These are phyloP conservation scores for Atractosteus spatula DNA, from an alignment of 2,113 vertebrate species.

Conservation along the genomic window DNA sequence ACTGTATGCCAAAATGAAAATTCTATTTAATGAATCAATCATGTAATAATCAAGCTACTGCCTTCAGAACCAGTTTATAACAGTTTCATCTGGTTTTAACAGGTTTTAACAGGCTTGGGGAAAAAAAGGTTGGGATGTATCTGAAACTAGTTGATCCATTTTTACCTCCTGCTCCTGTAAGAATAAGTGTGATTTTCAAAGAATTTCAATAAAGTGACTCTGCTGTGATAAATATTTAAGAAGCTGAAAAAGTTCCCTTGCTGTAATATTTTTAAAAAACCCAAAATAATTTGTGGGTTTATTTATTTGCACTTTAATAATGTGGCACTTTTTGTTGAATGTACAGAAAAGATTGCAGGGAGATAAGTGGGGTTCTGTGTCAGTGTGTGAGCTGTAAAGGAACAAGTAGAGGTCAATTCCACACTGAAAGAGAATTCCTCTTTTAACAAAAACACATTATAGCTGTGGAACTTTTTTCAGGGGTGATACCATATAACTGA, in stretches of 20 bases:
- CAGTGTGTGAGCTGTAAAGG: background rate
- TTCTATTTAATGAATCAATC: background rate
- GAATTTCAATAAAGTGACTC: background rate
- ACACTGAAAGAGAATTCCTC: conserved; percentile 8
- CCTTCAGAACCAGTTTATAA: background rate
- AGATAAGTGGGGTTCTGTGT: conserved; percentile 33
- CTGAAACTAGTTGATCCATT: background rate
- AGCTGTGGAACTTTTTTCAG: no score
- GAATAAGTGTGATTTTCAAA: background rate
- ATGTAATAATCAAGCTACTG: background rate
- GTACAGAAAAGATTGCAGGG: no score
- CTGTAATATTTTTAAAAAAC: background rate
- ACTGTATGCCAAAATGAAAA: background rate
- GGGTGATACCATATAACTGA: no score
- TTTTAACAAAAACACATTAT: background rate
- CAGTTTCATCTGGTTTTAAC: background rate
- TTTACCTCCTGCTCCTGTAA: background rate
- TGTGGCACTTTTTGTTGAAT: no score
- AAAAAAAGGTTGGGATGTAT: background rate
- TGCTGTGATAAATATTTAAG: background rate
- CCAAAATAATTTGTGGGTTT: background rate
- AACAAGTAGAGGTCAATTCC: conserved; percentile 46
- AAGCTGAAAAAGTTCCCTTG: background rate
- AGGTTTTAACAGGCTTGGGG: background rate
- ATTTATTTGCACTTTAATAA: no score